Evolutionary conservation across 2,888 invertebrate species (phyloP), one percentile per base, ranked within the genome.

Genomic region (Marronus borbonicus): DNA sequence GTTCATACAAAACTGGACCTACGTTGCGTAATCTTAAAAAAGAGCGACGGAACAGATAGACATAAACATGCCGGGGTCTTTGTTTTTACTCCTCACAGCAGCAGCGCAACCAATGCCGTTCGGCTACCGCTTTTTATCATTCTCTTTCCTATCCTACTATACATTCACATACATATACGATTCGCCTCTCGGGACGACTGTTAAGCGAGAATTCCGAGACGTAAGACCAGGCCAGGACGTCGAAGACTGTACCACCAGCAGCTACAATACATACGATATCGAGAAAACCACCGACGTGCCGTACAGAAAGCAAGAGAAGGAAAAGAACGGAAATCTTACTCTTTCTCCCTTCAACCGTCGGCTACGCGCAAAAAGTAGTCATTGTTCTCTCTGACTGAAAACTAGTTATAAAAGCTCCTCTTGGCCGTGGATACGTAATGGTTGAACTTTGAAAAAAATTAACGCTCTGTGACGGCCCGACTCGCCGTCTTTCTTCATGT

Each of bases 361-460:
- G 52, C 52, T 52, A 5, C 52, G 39, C 65, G 65, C 65, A 65
- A 65, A 65, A 65, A 65, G 65, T 65, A 65, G 65, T 65, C 65
- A 65, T 65, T 65, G 65, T 65, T 65, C 65, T 65, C 65, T 65
- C 52, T 52, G n/a, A 44, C 44, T n/a, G 52, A 31, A 65, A 65
- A 65, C 65, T 31, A 36, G 65, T 65, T 65, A 65, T 52, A 52
- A 52, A 52, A 17, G 52, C 52, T 5, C 52, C n/a, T 10, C 52
- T 24, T 24, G 24, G 52, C 14, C n/a, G n/a, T 17, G 52, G 17
- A 52, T 52, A 52, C 14, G 17, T 52, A 52, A 52, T n/a, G 17
- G 17, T 5, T n/a, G 17, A 52, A 17, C n/a, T n/a, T n/a, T 3
- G 17, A 52, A 52, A 52, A 52, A 52, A 52, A 52, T 52, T 52